These are phyloP conservation scores for Neelides folsomi DNA, from an alignment of 2,888 invertebrate species.

Conservation along the genomic window DNA sequence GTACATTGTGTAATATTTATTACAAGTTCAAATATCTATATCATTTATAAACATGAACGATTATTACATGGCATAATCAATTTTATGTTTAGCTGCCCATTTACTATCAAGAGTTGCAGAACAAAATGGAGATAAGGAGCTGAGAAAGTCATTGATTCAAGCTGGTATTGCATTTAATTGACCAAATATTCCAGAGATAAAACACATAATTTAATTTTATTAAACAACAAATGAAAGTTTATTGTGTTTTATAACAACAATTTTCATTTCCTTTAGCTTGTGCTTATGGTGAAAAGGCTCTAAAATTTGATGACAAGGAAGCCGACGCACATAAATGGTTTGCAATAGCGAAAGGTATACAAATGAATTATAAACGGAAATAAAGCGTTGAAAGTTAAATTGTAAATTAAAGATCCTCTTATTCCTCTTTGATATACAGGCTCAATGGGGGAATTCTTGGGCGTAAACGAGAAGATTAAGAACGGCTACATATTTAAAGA, in stretches of 20 bases:
- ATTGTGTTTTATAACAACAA: not conserved
- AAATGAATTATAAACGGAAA: too few species aligned
- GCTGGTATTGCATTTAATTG: conserved; percentile 2
- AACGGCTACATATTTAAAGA: conserved; percentile 53
- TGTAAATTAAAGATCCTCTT: not conserved
- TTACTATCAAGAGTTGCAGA: conserved; percentile 35
- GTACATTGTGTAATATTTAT: too few species aligned
- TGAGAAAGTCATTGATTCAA: conserved; percentile 34
- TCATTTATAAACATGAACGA: too few species aligned
- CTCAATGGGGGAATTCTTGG: conserved; percentile 41
- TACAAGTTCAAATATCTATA: too few species aligned
- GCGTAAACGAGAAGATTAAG: conserved; percentile 50
- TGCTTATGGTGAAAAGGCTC: conserved; percentile 44
- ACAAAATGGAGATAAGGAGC: conserved; percentile 34
- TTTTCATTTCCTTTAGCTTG: conserved; percentile 40
- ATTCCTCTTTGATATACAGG: not conserved
- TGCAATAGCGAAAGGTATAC: conserved; percentile 9
- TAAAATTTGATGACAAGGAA: conserved; percentile 42
- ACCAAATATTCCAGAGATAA: too few species aligned
- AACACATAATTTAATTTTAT: too few species aligned
- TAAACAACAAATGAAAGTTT: not conserved
- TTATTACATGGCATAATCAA: too few species aligned
- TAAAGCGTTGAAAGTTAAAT: too few species aligned
- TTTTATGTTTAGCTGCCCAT: conserved; percentile 36
- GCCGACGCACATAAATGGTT: conserved; percentile 57